A percentile compares a stretch with the other conserved stretches of the same genome.
Evolutionary conservation across 2,113 vertebrate genomes (phyloP).

Genomic region (Thalassoma bifasciatum): DNA sequence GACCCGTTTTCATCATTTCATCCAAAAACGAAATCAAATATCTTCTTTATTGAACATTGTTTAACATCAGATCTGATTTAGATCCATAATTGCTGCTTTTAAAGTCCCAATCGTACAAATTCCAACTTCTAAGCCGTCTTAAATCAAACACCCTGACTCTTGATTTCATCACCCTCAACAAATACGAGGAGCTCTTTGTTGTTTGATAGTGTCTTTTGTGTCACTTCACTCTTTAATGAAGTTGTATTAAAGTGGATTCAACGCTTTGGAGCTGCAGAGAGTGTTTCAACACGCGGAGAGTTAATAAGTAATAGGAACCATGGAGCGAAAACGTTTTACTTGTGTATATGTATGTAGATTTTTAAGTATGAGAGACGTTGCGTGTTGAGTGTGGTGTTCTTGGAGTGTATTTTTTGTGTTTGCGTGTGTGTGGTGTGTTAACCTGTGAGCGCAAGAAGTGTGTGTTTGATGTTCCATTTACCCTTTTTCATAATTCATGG

Average conservation of each 20-base stretch:
- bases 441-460: constrained; percentile 45
- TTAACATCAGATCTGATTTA: background rate
- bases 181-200: background rate
- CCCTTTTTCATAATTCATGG: constrained; percentile 77
- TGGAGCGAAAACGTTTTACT: constrained; percentile 2
- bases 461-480: constrained; percentile 76
- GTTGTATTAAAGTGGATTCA: constrained; percentile 24
- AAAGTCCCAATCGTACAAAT: background rate
- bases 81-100: background rate
- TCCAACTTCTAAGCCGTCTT: background rate
- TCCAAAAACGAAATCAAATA: background rate
- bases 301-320: constrained; percentile 39
- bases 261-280: background rate
- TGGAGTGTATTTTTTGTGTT: too few relatives aligned
- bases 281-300: background rate
- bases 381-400: constrained; percentile 45
- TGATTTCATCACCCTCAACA: background rate
- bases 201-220: constrained; percentile 13
- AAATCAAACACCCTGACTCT: background rate
- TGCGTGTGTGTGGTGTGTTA: constrained; percentile 38
- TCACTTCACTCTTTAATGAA: constrained; percentile 11
- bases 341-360: constrained; percentile 14
- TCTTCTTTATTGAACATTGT: too few relatives aligned
- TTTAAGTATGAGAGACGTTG: constrained; percentile 8
- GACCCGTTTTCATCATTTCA: background rate